phyloP scores from a whole-genome alignment of 2,797 vertebrate species.

The Enteromius trimaculatus region DNA sequence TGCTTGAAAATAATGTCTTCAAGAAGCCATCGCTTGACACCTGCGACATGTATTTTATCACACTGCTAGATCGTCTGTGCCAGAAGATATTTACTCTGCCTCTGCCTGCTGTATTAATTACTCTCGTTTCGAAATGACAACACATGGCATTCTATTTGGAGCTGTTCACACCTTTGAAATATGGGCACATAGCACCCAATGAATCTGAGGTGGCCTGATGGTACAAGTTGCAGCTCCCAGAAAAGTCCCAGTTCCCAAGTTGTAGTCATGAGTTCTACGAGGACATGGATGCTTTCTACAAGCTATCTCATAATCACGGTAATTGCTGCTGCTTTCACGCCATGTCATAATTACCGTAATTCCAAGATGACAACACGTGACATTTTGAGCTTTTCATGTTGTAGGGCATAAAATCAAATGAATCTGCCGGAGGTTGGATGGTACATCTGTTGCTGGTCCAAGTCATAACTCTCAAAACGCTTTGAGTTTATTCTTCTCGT shows the following conservation, averaged over 20 bases:
- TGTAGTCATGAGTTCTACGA: not conserved
- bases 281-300: not conserved
- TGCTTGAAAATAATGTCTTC: constrained; percentile 19
- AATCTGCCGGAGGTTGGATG: no score
- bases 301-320: not conserved
- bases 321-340: not conserved
- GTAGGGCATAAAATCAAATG: no score
- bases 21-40: constrained; percentile 29
- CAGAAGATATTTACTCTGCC: constrained; percentile 35
- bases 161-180: not conserved
- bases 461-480: no score
- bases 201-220: no score
- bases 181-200: no score
- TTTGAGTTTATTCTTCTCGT: no score
- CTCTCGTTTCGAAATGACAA: not conserved
- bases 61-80: constrained; percentile 41
- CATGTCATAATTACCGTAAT: no score
- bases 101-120: constrained; percentile 32
- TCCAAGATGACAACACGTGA: no score
- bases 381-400: no score
- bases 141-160: not conserved
- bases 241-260: no score
- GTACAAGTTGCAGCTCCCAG: not conserved
- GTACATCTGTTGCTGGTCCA: no score
- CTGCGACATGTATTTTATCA: constrained; percentile 55